Percentiles rank a stretch among this genome's conserved stretches.
These are phyloP conservation scores for Poecilus cupreus DNA, from an alignment of 2,888 invertebrate species.

Conservation along the genomic window DNA sequence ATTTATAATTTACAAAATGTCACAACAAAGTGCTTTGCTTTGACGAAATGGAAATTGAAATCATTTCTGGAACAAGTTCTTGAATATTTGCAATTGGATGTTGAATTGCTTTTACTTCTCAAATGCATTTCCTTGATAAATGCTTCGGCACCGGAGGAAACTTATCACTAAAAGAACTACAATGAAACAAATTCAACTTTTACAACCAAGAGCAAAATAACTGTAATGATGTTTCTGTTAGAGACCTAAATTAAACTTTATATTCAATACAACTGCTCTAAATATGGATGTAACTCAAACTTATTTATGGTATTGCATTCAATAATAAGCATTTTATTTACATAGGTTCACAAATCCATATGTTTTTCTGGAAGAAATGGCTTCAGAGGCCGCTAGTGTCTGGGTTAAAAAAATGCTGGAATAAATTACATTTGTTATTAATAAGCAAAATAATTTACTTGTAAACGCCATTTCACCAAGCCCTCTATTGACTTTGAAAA, in stretches of 20 bases:
- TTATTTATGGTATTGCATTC: no score
- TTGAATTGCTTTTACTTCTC: background rate
- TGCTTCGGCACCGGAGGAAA: background rate
- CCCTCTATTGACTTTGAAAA: no score
- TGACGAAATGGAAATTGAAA: background rate
- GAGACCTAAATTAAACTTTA: background rate
- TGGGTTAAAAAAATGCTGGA: no score
- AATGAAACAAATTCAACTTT: background rate
- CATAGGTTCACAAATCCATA: no score
- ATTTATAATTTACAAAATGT: slow-evolving; percentile 25
- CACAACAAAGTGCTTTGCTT: background rate
- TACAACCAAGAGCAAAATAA: background rate
- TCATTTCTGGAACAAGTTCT: background rate
- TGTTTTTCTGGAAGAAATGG: no score
- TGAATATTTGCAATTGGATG: background rate
- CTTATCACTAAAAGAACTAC: background rate
- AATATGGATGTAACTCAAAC: no score
- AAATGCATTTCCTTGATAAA: background rate
- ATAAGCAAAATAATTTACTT: no score
- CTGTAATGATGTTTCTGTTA: background rate
- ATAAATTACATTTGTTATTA: no score
- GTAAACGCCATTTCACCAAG: no score
- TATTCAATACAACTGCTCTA: background rate
- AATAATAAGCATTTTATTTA: no score
- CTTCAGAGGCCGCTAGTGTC: no score